Evolutionary conservation across 2,888 invertebrate species (phyloP).

Genomic region (Gari tellinella): DNA sequence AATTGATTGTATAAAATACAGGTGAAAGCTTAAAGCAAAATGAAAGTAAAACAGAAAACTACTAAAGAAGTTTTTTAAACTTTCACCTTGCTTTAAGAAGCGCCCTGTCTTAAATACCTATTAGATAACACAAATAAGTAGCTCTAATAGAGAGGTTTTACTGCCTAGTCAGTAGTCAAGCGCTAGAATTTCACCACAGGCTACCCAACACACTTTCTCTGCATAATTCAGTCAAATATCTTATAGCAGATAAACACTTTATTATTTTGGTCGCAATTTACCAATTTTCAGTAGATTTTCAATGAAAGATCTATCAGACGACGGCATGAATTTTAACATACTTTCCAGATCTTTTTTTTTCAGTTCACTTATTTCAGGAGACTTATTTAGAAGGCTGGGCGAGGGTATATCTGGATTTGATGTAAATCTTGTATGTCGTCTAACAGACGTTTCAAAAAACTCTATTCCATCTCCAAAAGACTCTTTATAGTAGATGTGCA

Average conservation of each 20-base stretch:
- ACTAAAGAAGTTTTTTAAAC: too few relatives aligned
- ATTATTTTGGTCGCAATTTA: neutral
- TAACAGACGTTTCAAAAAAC: constrained; percentile 1
- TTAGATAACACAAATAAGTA: too few relatives aligned
- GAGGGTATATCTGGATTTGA: neutral
- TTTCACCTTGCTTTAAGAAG: too few relatives aligned
- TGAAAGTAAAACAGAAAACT: too few relatives aligned
- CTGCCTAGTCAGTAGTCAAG: too few relatives aligned
- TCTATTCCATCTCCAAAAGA: constrained; percentile 22
- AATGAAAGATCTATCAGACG: constrained; percentile 1
- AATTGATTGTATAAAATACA: too few relatives aligned
- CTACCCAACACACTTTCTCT: too few relatives aligned
- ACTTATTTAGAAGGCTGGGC: neutral
- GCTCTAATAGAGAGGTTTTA: too few relatives aligned
- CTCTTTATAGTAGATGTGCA: constrained; percentile 24
- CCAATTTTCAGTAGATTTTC: constrained; percentile 15
- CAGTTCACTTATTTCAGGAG: constrained; percentile 9
- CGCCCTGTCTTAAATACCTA: too few relatives aligned
- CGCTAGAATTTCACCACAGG: too few relatives aligned
- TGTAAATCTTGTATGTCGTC: constrained; percentile 11
- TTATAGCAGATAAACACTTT: neutral
- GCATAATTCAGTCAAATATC: too few relatives aligned
- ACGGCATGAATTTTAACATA: constrained; percentile 32
- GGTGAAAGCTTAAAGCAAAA: too few relatives aligned
- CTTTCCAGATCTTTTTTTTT: constrained; percentile 28